Conservation (phyloP, 2,888 invertebrate genomes). For the Cepaea hortensis region DNA sequence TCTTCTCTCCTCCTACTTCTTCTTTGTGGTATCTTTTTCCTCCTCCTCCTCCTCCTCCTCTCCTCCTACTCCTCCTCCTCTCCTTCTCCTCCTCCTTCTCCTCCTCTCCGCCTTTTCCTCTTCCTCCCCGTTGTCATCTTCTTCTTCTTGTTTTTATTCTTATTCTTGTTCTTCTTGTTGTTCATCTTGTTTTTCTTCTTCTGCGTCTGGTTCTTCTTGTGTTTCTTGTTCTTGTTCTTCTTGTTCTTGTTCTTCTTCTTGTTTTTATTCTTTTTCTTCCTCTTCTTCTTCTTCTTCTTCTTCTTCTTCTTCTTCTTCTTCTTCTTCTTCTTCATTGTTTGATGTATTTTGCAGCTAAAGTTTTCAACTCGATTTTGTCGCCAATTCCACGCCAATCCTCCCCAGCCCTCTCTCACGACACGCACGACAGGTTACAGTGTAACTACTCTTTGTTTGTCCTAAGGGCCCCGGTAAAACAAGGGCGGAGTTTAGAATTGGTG, state of each 20-base stretch:
- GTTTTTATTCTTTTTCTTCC: not conserved
- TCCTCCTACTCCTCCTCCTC: not conserved
- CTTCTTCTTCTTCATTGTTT: too few species aligned
- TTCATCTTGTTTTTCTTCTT: not conserved
- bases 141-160: not conserved
- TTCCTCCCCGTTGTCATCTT: not conserved
- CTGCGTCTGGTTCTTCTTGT: not conserved
- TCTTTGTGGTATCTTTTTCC: not conserved
- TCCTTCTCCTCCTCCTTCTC: not conserved
- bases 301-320: not conserved
- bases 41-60: too few species aligned
- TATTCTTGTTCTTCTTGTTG: too few species aligned
- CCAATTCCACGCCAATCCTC: too few species aligned
- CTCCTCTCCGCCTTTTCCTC: not conserved
- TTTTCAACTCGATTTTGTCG: too few species aligned
- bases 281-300: not conserved
- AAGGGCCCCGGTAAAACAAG: too few species aligned
- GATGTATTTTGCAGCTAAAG: too few species aligned
- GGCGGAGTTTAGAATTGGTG: too few species aligned
- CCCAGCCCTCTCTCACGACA: too few species aligned
- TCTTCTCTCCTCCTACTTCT: not conserved
- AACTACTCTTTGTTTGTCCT: too few species aligned
- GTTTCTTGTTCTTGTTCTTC: not conserved
- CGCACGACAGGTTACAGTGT: too few species aligned
- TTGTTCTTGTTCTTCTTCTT: not conserved